Percentiles rank a stretch among this genome's conserved stretches.
Conservation (phyloP, 1,140 invertebrate genomes). For the Lordiphosa stackelbergi region DNA sequence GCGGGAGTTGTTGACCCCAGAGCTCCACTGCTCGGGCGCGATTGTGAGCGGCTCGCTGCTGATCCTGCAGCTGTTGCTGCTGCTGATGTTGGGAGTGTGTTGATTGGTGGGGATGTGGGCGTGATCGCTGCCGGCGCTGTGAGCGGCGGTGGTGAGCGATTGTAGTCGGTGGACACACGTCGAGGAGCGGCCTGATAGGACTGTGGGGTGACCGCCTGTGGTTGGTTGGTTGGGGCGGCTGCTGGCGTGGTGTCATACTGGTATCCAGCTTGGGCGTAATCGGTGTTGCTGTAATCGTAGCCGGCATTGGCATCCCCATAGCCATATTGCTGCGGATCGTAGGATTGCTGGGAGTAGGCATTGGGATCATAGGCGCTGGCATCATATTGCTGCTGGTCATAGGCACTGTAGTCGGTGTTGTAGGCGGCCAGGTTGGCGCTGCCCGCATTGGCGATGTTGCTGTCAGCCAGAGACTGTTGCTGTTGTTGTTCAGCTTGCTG, state of each 20-base stretch:
- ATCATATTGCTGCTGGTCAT: conserved; percentile 75
- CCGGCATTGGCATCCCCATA: conserved; percentile 42
- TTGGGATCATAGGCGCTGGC: conserved; percentile 60
- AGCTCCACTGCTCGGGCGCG: conserved; percentile 68
- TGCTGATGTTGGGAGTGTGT: conserved; percentile 27
- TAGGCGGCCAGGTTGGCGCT: conserved; percentile 62
- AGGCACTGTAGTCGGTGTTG: conserved; percentile 71
- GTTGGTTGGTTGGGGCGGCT: conserved; percentile 28
- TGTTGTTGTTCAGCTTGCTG: conserved; percentile 18
- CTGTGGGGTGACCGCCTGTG: conserved; percentile 20
- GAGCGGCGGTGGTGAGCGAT: conserved; percentile 46
- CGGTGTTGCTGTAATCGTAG: conserved; percentile 43
- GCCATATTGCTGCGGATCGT: conserved; percentile 63
- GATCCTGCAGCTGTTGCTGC: conserved; percentile 18
- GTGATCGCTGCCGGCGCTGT: conserved; percentile 35
- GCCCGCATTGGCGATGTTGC: conserved; percentile 35
- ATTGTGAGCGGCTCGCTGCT: conserved; percentile 66
- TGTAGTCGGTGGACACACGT: conserved; percentile 38
- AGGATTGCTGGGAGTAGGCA: conserved; percentile 60
- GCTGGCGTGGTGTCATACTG: conserved; percentile 53
- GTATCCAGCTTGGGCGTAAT: conserved; percentile 60
- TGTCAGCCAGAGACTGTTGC: conserved; percentile 26
- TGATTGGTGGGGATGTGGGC: conserved; percentile 32
- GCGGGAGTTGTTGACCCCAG: conserved; percentile 66
- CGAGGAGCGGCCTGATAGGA: conserved; percentile 18